Percentiles rank a stretch among this genome's conserved stretches.
Conservation (phyloP, 2,888 invertebrate genomes). For the Torymus tubicola region DNA sequence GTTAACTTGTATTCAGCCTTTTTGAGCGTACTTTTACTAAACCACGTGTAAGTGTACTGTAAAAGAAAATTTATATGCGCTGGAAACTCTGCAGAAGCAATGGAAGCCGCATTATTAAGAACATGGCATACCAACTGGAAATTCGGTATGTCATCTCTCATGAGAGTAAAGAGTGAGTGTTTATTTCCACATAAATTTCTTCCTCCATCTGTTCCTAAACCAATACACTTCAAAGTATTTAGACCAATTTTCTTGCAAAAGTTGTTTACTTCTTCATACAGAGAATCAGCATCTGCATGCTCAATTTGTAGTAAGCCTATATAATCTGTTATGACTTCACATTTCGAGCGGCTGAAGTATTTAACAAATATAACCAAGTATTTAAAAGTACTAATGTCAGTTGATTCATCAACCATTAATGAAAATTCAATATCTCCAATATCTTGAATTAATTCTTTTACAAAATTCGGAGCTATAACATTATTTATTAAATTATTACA, state of each 20-base stretch:
- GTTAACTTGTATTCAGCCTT: constrained; percentile 2
- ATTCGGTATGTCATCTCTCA: neutral
- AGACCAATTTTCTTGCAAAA: neutral
- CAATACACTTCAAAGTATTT: neutral
- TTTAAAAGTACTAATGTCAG: no score
- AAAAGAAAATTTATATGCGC: constrained; percentile 10
- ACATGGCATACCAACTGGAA: neutral
- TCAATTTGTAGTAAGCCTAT: no score
- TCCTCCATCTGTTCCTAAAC: neutral
- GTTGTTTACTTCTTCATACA: no score
- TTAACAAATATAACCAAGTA: no score
- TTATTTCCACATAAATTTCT: neutral
- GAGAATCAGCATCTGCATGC: no score
- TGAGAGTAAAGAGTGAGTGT: neutral
- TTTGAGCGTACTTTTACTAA: neutral
- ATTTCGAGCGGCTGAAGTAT: no score
- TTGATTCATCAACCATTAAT: no score
- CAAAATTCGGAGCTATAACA: no score
- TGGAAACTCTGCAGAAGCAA: neutral
- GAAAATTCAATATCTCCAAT: no score
- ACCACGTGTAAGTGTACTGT: neutral
- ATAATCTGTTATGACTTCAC: no score
- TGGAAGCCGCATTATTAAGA: constrained; percentile 7
- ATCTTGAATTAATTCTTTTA: no score
- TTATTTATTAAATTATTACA: no score